Evolutionary conservation across 2,113 vertebrate genomes (phyloP).

Genomic region (Alces alces): DNA sequence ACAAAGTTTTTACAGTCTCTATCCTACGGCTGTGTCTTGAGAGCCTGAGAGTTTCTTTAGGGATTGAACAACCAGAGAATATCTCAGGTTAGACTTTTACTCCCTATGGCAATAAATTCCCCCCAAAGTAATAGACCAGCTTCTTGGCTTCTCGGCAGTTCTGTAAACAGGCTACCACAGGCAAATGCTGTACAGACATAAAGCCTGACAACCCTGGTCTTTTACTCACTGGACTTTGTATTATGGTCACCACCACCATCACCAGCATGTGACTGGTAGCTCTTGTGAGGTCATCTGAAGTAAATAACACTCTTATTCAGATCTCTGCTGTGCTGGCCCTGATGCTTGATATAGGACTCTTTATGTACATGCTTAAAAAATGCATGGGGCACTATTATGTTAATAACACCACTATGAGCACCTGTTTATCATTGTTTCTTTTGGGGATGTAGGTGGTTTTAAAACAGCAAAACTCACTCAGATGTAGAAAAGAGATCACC

Average conservation of each 20-base stretch:
- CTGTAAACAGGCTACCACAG: neutral
- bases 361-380: neutral
- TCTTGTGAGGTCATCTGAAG: neutral
- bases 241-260: neutral
- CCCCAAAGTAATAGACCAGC: neutral
- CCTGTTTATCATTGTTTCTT: neutral
- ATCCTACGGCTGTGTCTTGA: neutral
- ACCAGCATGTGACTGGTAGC: neutral
- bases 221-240: neutral
- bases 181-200: neutral
- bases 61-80: neutral
- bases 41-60: neutral
- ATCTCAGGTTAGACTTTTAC: neutral
- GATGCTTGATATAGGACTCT: no score
- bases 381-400: neutral
- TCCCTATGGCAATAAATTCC: neutral
- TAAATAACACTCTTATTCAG: neutral
- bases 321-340: neutral
- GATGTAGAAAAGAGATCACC: neutral
- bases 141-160: neutral
- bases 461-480: neutral
- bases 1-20: neutral
- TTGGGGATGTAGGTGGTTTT: neutral
- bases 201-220: neutral
- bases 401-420: fast-evolving